Evolutionary conservation across 1,140 invertebrate species (phyloP).

Genomic region (Anoplophora glabripennis): DNA sequence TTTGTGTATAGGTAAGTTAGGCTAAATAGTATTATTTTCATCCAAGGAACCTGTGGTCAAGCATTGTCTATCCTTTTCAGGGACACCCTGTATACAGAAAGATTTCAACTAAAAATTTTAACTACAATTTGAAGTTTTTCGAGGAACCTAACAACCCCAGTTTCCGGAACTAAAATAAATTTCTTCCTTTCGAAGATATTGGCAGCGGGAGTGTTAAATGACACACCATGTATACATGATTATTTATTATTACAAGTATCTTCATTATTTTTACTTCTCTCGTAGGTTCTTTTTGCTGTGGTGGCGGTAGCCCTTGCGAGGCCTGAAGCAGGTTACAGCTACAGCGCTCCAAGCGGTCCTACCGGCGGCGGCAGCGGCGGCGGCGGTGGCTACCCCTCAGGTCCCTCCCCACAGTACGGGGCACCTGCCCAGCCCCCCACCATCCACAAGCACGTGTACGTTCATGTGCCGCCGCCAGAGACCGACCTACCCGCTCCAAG

Average conservation of each 20-base stretch:
- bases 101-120: no score
- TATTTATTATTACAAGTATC: background rate
- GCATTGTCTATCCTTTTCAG: no score
- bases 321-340: slow-evolving; percentile 34
- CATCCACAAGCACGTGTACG: slow-evolving; percentile 74
- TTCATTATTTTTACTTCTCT: slow-evolving; percentile 3
- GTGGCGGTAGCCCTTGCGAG: slow-evolving; percentile 26
- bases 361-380: slow-evolving; percentile 20
- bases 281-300: slow-evolving; percentile 29
- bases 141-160: no score
- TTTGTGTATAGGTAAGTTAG: no score
- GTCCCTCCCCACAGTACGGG: slow-evolving; percentile 28
- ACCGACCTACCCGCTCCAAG: slow-evolving; percentile 62
- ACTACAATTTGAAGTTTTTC: no score
- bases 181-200: no score
- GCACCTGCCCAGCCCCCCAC: slow-evolving; percentile 47
- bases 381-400: slow-evolving; percentile 22
- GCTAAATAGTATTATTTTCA: no score
- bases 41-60: no score
- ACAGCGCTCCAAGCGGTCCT: slow-evolving; percentile 28
- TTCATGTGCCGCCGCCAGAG: slow-evolving; percentile 68
- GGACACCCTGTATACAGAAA: no score
- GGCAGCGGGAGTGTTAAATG: no score
- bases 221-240: no score
- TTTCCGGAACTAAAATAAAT: no score